A percentile compares a stretch with the other conserved stretches of the same genome.
These are phyloP conservation scores for Callionymus lyra DNA, from an alignment of 2,113 vertebrate genomes.

Conservation along the genomic window DNA sequence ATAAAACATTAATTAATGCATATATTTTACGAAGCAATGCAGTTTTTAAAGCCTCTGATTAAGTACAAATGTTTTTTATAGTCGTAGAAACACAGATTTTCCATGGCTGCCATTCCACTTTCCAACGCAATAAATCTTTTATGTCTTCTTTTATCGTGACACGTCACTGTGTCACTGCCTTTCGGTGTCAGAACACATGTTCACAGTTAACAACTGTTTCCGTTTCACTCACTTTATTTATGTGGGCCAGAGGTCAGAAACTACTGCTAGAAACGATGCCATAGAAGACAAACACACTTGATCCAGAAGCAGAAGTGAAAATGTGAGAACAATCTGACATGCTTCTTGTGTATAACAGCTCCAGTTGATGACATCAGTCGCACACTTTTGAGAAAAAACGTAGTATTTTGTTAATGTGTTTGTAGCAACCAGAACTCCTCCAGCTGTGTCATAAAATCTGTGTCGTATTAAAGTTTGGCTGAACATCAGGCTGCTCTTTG, in stretches of 20 bases:
- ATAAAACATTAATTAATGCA: no score
- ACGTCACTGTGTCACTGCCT: slow-evolving; percentile 21
- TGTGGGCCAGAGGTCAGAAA: slow-evolving; percentile 45
- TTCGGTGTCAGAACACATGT: slow-evolving; percentile 39
- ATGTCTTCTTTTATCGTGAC: slow-evolving; percentile 6
- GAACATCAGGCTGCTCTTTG: no score
- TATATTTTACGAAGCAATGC: no score
- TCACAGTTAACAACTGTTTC: slow-evolving; percentile 34
- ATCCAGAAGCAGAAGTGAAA: slow-evolving; percentile 2
- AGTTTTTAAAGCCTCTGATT: no score
- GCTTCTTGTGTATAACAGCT: slow-evolving; percentile 4
- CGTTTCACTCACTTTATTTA: slow-evolving; percentile 21
- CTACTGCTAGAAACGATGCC: slow-evolving; percentile 9
- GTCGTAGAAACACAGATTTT: no score
- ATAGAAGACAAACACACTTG: slow-evolving; percentile 1
- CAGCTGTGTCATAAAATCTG: neutral
- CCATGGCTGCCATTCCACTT: no score
- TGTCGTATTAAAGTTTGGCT: no score
- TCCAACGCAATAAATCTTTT: neutral
- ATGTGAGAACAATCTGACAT: no score
- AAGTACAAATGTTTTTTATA: no score
- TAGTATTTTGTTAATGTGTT: slow-evolving; percentile 6
- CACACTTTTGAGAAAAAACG: neutral
- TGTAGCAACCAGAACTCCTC: slow-evolving; percentile 9
- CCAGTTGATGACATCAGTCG: slow-evolving; percentile 14